Conservation (phyloP, 92 coral and sea anemone species). For the Parazoanthus swiftii region DNA sequence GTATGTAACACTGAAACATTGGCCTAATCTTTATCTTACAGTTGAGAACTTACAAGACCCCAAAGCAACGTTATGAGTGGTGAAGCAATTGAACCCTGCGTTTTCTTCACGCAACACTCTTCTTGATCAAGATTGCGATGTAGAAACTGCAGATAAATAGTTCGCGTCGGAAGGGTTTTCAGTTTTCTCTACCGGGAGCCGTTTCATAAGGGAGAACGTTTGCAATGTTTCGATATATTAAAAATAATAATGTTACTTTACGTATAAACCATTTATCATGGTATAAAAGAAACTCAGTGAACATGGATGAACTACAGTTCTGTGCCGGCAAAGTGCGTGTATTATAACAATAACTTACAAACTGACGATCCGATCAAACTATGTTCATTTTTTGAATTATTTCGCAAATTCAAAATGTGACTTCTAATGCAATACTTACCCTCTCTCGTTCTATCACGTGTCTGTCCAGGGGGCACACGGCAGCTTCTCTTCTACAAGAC, state of each 20-base stretch:
- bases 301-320: not conserved
- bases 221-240: too few species aligned
- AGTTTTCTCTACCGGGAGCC: too few species aligned
- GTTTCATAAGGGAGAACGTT: too few species aligned
- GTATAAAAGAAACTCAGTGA: not conserved
- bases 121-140: not conserved
- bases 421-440: not conserved
- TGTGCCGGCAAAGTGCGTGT: not conserved
- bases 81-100: too few species aligned
- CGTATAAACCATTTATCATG: not conserved
- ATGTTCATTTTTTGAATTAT: too few species aligned
- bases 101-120: not conserved
- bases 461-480: constrained; percentile 14
- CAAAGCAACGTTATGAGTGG: too few species aligned
- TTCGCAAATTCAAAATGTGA: too few species aligned
- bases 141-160: too few species aligned
- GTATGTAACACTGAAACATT: not conserved
- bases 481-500: not conserved
- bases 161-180: too few species aligned
- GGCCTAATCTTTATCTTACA: too few species aligned
- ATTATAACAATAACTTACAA: not conserved
- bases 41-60: too few species aligned
- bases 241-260: too few species aligned
- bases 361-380: not conserved
- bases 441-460: constrained; percentile 14